Base-by-base conservation (phyloP, 2,113 vertebrate genomes). In the Nothocercus julius region DNA sequence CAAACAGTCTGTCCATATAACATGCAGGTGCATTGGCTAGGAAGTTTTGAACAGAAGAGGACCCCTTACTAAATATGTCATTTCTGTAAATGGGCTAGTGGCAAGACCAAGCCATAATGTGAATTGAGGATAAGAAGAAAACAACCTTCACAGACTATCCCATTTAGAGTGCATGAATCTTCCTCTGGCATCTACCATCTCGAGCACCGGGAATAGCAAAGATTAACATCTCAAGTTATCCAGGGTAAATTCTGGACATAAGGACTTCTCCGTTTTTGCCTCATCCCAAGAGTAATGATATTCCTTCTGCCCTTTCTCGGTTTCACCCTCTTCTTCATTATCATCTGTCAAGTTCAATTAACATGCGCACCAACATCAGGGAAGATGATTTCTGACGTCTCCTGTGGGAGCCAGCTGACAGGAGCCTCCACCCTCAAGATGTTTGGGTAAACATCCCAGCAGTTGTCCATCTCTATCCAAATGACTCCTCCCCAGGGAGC, bases 301-400 rank as follows among this genome's bases (percentile, higher is more conserved):
- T 70, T 81, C 90, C 45, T 44, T 90, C 38, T 66, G 25, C 83
- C 81, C 86, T 64, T 78, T 83, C 90, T 72, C 51, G 25, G 80
- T 44, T 77, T 62, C 68, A 88, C 83, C 61, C 68, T 85, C 80
- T 61, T 72, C 90, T 28, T 96, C 92, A 72, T 93, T 88, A 86
- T 51, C 92, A 90, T 77, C 85, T 86, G 95, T 90, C 93, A 94
- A 61, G 34, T 34, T 77, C 76, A 96, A 96, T 94, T 96, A 93
- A 87, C 69, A n/a, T 15, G 34, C 2, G 47, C 73, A 54, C 45
- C 16, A 91, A 87, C 85, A 86, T 25, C 51, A 67, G 83, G 47
- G 90, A 84, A 83, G 64, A 63, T 11, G 8, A 79, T 38, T 95
- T 85, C 77, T 64, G 40, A 36, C 45, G 63, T 17, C 42, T 81